Evolutionary conservation across 2,797 vertebrate genomes (phyloP).

Genomic region (Etheostoma nigrum): DNA sequence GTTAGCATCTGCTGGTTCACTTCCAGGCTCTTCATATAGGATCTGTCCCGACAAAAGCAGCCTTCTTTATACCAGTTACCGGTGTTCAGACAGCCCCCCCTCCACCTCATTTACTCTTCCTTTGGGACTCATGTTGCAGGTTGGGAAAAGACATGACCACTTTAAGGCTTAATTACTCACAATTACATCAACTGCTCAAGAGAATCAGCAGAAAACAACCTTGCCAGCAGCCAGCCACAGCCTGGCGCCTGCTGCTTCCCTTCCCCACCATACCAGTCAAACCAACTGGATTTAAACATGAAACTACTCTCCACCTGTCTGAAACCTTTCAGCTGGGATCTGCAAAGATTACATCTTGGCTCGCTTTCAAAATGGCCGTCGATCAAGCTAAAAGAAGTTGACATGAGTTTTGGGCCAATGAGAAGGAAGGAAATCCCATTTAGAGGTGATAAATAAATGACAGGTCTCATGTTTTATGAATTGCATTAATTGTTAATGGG

Average conservation of each 20-base stretch:
- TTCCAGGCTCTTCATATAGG: constrained; percentile 46
- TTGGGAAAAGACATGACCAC: constrained; percentile 72
- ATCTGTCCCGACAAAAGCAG: constrained; percentile 47
- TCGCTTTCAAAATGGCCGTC: constrained; percentile 63
- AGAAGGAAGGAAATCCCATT: constrained; percentile 85
- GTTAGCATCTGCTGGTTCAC: constrained; percentile 58
- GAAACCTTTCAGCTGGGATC: constrained; percentile 17
- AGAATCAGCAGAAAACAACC: constrained; percentile 72
- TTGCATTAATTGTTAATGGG: constrained; percentile 94
- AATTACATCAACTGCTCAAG: constrained; percentile 73
- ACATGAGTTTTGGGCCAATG: constrained; percentile 75
- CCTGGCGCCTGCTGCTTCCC: constrained; percentile 49
- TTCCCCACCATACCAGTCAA: constrained; percentile 35
- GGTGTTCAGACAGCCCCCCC: constrained; percentile 24
- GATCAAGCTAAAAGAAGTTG: constrained; percentile 60
- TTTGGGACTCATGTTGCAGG: constrained; percentile 64
- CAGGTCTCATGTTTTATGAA: constrained; percentile 90
- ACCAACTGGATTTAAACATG: constrained; percentile 22
- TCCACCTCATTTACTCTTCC: constrained; percentile 15
- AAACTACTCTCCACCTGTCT: constrained; percentile 8
- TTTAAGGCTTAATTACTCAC: constrained; percentile 79
- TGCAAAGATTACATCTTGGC: constrained; percentile 47
- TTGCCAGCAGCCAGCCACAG: constrained; percentile 59
- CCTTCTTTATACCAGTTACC: constrained; percentile 29
- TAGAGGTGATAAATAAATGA: constrained; percentile 95